These are phyloP conservation scores for Sander vitreus DNA, from an alignment of 2,113 vertebrate genomes.

Conservation along the genomic window DNA sequence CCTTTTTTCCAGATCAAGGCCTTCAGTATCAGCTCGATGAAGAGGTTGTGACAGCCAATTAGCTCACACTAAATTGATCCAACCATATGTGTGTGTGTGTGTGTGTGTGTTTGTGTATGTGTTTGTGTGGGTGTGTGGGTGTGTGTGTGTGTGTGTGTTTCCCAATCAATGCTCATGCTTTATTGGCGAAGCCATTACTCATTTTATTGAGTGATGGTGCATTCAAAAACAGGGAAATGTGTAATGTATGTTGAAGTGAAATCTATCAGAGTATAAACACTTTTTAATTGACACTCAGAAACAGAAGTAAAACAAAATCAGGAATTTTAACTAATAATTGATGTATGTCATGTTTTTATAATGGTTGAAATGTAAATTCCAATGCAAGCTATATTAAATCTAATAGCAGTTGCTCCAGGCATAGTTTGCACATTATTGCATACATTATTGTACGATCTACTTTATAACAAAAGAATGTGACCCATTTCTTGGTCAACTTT, in stretches of 20 bases:
- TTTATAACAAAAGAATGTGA: not conserved
- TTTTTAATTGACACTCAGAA: not conserved
- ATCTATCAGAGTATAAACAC: conserved; percentile 14
- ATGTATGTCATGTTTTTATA: not conserved
- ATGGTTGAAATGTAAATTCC: not conserved
- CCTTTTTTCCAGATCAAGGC: conserved; percentile 69
- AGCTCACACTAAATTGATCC: conserved; percentile 72
- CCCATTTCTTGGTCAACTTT: not conserved
- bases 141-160: not conserved
- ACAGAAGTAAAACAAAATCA: not conserved
- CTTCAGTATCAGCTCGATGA: conserved; percentile 63
- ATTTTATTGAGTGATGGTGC: conserved; percentile 59
- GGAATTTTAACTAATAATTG: not conserved
- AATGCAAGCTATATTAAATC: not conserved
- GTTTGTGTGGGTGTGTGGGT: not conserved
- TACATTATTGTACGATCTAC: not conserved
- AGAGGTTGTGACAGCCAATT: conserved; percentile 77
- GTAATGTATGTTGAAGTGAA: conserved; percentile 38
- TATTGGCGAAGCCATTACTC: conserved; percentile 70
- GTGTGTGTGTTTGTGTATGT: conserved; percentile 1
- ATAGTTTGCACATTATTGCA: not conserved
- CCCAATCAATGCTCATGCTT: conserved; percentile 67
- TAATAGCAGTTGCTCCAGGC: not conserved
- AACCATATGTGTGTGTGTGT: conserved; percentile 24
- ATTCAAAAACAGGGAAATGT: conserved; percentile 45